phyloP scores from a whole-genome alignment of 2,113 vertebrate species.

The Peromyscus californicus region DNA sequence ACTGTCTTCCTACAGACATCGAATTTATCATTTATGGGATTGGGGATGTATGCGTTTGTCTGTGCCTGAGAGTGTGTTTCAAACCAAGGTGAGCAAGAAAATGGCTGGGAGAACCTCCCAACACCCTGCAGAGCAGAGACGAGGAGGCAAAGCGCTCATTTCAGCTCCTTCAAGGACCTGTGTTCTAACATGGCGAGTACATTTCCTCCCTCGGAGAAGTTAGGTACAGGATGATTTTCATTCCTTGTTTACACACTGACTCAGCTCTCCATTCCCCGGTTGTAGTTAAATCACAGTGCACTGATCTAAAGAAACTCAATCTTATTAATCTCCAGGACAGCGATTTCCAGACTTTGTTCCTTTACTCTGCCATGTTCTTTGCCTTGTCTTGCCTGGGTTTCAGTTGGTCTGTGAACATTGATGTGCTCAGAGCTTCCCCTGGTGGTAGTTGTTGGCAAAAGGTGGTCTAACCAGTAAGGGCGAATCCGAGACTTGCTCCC shows the following conservation, averaged over 20 bases:
- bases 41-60: conserved; percentile 36
- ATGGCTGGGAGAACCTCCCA: conserved; percentile 79
- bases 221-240: conserved; percentile 51
- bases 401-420: conserved; percentile 71
- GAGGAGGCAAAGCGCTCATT: conserved; percentile 80
- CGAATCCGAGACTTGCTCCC: conserved; percentile 82
- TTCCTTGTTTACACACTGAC: conserved; percentile 59
- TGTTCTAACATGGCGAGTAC: conserved; percentile 52
- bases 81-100: conserved; percentile 88
- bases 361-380: background rate
- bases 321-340: background rate
- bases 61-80: conserved; percentile 47
- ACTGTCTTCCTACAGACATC: conserved; percentile 90
- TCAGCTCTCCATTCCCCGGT: background rate
- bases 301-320: conserved; percentile 38
- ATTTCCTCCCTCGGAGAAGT: conserved; percentile 73
- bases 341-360: background rate
- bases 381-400: conserved; percentile 79
- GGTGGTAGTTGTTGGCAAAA: conserved; percentile 88
- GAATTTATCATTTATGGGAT: conserved; percentile 89
- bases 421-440: conserved; percentile 91
- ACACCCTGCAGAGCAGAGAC: conserved; percentile 78
- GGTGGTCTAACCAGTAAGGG: conserved; percentile 80
- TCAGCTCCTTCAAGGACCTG: conserved; percentile 56
- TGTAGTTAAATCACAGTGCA: conserved; percentile 27